Base-by-base conservation (phyloP, 2,113 vertebrate species). In the Nansenia antarctica region DNA sequence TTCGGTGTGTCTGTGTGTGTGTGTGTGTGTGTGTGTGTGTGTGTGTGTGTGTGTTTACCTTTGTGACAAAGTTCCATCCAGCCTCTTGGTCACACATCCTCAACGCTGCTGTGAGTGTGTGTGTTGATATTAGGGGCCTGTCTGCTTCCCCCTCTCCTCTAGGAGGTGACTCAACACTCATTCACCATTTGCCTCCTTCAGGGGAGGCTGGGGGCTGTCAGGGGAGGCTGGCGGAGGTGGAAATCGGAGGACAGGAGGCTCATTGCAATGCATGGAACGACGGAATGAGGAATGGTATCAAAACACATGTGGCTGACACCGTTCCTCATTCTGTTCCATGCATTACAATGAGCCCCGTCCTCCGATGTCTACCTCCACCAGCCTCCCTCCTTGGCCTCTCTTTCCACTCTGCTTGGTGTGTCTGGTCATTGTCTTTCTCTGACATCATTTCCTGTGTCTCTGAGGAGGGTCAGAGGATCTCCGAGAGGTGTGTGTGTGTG, bases 71-170 rank as follows among this genome's bases (percentile, higher is more conserved):
- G 37, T 55, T 34, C 65, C 61, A 45, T 73, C 62, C 32, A 68
- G 32, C 39, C 24, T 69, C 69, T 78, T 73, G 71, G 73, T 71
- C 52, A 79, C 72, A 80, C 64, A 64, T 85, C 79, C 82, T 65
- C 54, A 27, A 26, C 11, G 74, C 24, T 60, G 11, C 63, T 35
- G 30, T 35, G 31, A 29, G 59, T 70, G 72, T 62, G 30, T 39
- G 2, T 86, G 82, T 85, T 85, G 78, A 86, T 79, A 63, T 77
- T 81, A 73, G 52, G 70, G 84, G 77, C 64, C 60, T 4, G 71
- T 78, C 79, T 62, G 60, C 77, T 80, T 80, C 80, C 73, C 75
- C 49, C 32, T 29, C 37, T 76, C 82, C 69, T 62, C 61, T 62
- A 70, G 75, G 64, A 69, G 73, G 53, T 55, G 8, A 2, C 57